Percentiles rank a stretch among this genome's conserved stretches.
phyloP scores from a whole-genome alignment of 2,797 vertebrate genomes.

The Lateolabrax maculatus region DNA sequence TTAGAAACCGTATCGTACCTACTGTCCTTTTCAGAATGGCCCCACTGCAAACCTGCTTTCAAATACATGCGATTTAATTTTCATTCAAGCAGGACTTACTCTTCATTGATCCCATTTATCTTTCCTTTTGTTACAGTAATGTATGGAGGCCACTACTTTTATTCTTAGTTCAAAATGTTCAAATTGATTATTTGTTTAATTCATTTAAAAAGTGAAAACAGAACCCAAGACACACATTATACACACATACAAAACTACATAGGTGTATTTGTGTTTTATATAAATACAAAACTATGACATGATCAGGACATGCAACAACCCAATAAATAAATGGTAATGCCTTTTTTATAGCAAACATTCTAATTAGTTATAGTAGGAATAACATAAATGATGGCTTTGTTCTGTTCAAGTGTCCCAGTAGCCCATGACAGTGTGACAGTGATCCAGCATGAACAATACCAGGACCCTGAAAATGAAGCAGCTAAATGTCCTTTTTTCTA shows the following conservation, averaged over 20 bases:
- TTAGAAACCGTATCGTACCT: conserved; percentile 32
- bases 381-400: neutral
- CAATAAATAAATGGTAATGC: too few species aligned
- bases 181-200: neutral
- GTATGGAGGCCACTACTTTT: neutral
- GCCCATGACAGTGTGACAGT: neutral
- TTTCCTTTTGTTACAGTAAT: neutral
- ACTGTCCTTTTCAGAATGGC: conserved; percentile 41
- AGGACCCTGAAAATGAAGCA: neutral
- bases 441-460: neutral
- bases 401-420: too few species aligned
- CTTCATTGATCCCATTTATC: neutral
- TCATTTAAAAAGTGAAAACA: neutral
- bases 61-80: neutral
- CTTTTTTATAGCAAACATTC: too few species aligned
- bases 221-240: too few species aligned
- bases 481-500: neutral
- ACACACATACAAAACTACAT: too few species aligned
- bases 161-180: neutral
- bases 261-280: too few species aligned
- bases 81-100: conserved; percentile 17
- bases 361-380: too few species aligned
- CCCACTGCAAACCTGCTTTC: conserved; percentile 25
- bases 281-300: too few species aligned
- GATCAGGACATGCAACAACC: too few species aligned